Evolutionary conservation across 2,888 invertebrate genomes (phyloP), one percentile per base, ranked within the genome.

Genomic region (Athetis lepigone): DNA sequence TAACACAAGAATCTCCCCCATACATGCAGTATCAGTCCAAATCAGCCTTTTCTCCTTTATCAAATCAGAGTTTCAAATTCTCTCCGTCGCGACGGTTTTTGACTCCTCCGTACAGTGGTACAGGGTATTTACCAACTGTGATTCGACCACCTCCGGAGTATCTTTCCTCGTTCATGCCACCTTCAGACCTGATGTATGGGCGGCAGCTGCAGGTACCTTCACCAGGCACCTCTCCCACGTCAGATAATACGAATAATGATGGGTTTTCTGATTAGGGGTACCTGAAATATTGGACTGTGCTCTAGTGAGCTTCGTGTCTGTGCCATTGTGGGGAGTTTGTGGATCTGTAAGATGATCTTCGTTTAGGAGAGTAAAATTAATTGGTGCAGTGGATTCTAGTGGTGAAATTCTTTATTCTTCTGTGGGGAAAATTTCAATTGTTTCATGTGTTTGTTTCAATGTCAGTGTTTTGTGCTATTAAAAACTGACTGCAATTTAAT

Each of bases 101-200:
- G 1, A 96, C 98, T 0, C 98, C 98, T 0, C 98, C 98, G 0
- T 98, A 98, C 86, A 96, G 97, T 16, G 98, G 98, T 4, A 97
- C 98, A 0, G 98, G 98, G 0, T 98, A 98, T 85, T 90, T 98
- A 54, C 97, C 98, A 0, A 97, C 98, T 0, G 97, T 98, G 21
- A 97, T 98, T 70, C 86, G 91, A 70, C 95, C 93, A 11, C 95
- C 95, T n/a, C 95, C 95, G 0, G 95, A 95, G 49, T 95, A 95
- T 39, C 49, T 95, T 7, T 90, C 94, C 0, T 89, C 92, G 0
- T 95, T 95, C 65, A 85, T 95, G 85, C 94, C 95, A 0, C 95
- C 94, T 0, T 82, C 95, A 0, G 95, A 95, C 68, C 84, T 95
- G 81, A 90, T 95, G 89, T 94, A 95, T 51, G 93, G 95, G 0